Base-by-base conservation (phyloP, 1,140 invertebrate genomes). In the Drosophila busckii region DNA sequence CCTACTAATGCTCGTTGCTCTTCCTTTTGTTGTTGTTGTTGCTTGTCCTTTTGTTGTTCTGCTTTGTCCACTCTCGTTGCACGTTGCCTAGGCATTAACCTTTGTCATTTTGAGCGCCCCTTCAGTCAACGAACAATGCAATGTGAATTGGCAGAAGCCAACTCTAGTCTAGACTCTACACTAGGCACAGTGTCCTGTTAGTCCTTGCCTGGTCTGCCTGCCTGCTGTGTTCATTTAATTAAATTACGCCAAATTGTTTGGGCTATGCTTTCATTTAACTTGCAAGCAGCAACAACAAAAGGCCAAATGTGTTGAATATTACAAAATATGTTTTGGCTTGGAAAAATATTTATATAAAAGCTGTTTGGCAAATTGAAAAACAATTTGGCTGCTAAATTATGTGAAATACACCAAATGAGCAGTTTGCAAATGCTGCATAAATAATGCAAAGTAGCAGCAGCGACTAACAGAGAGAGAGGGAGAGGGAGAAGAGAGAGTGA, bases 211-310 rank as follows among this genome's bases (percentile, higher is more conserved):
- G 37, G 35, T 23, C 35, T 48, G 73, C 56, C 68, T 50, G 68
- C 58, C 75, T 82, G 75, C 75, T 80, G 75, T 80, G 75, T 61
- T 69, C 75, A 75, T 82, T 80, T 80, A 80, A 80, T 80, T 80
- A 80, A 80, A 80, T 82, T 82, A 82, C 69, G 70, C 65, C 69
- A 82, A 82, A 82, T 80, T 80, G 75, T 82, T 80, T 50, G 75
- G 75, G 68, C 65, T 59, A 59, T 54, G 60, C 45, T 56, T 65
- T 48, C 44, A 58, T 52, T 73, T 34, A 15, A 19, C 59, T 34
- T 20, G 35, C 48, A 53, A 52, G 2, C 22, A 52, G 25, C 26
- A 56, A 20, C 29, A 26, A 25, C 38, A 40, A 34, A 12, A 38
- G 26, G 31, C 32, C 41, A 75, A 76, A 73, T 73, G 65, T 69